These are phyloP conservation scores for Eristalinus aeneus DNA, from an alignment of 2,888 invertebrate species.

Conservation along the genomic window DNA sequence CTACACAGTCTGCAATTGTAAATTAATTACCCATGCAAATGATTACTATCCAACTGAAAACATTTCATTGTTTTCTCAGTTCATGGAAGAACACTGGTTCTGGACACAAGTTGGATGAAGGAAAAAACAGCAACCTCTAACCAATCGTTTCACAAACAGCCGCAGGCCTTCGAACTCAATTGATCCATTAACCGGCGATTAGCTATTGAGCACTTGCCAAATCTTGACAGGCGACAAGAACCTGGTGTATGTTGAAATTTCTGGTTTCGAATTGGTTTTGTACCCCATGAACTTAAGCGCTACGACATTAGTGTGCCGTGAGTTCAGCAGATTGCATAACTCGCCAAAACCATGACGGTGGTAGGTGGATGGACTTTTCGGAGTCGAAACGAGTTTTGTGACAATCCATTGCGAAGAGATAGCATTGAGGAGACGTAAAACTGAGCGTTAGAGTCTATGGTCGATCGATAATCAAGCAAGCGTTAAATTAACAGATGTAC, in stretches of 20 bases:
- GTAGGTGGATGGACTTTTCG: slow-evolving; percentile 15
- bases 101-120: not conserved
- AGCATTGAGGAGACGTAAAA: not conserved
- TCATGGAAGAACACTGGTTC: not conserved
- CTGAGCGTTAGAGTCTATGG: not conserved
- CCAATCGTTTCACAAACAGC: not conserved
- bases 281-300: not conserved
- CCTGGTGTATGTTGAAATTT: not conserved
- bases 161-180: not conserved
- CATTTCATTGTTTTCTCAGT: slow-evolving; percentile 12
- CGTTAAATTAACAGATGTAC: not conserved
- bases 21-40: slow-evolving; percentile 39
- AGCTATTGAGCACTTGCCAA: not conserved
- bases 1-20: slow-evolving; percentile 24
- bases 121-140: not conserved
- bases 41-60: slow-evolving; percentile 7
- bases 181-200: not conserved
- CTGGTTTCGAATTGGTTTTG: not conserved
- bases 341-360: not conserved
- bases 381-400: slow-evolving; percentile 12
- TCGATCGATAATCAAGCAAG: not conserved
- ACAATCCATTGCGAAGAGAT: not conserved
- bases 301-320: slow-evolving; percentile 2
- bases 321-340: slow-evolving; percentile 26
- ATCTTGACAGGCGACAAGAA: not conserved